Base-by-base conservation (phyloP, 2,888 invertebrate genomes). In the Caenorhabditis uteleia region DNA sequence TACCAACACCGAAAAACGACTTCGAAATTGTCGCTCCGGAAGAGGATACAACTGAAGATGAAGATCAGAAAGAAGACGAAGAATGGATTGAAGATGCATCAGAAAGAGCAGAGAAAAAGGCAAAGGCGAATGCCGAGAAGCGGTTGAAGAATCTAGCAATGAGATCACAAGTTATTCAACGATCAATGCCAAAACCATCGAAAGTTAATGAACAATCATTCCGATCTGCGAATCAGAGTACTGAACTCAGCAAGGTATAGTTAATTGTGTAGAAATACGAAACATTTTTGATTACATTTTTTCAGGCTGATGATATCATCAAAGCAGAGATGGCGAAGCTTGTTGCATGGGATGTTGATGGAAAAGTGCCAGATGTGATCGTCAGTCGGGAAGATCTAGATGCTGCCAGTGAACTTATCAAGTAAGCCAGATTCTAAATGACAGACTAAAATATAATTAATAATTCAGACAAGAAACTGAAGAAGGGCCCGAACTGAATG, bases 1-100 rank as follows among this genome's bases (percentile, higher is more conserved):
- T 99, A 57, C 98, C 98, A 1, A 85, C 89, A 1, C 97, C 98
- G 0, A 90, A 91, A 75, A 97, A 99, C 84, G 97, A 99, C 85
- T 99, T 94, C 84, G 97, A 98, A 86, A 74, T 95, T 97, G 95
- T 97, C 38, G 91, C 95, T 14, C 95, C 95, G 0, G 94, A 94
- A 66, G 84, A 84, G 33, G 84, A 80, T 18, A 50, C 39, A 21
- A 46, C 95, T 0, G 94, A 94, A 66, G 83, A 83, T 21, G 83
- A 80, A n/a, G 71, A 73, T 12, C 68, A 62, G 20, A 38, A 38
- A 23, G 51, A 46, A 6, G 31, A 36, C 25, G 53, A 45, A 10
- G 66, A 58, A 45, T 81, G 81, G 80, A 61, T 78, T 21, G 82
- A 82, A 36, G 83, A 83, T 53, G 80, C 82, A 6, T 77, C 77